Conservation (phyloP, 2,113 vertebrate genomes). For the Sebastes fasciatus region DNA sequence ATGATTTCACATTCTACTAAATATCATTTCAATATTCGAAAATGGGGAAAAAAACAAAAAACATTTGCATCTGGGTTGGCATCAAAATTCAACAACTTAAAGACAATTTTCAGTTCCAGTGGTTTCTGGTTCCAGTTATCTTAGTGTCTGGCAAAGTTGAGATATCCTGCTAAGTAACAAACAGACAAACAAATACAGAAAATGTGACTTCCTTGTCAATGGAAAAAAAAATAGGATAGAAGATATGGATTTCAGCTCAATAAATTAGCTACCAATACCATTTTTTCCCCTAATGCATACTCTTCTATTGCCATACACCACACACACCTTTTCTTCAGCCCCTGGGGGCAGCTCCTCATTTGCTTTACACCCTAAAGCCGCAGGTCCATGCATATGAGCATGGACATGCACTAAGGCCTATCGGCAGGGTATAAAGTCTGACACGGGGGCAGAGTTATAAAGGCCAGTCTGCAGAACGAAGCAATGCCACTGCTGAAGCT, state of each 20-base stretch:
- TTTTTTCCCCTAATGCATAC: not conserved
- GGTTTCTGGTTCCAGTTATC: too few relatives aligned
- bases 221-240: not conserved
- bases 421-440: conserved; percentile 13
- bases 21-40: too few relatives aligned
- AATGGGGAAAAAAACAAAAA: too few relatives aligned
- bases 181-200: not conserved
- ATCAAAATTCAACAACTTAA: not conserved
- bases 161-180: too few relatives aligned
- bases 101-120: not conserved
- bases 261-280: not conserved
- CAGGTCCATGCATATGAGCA: not conserved
- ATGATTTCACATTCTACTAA: too few relatives aligned
- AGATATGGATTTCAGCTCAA: not conserved
- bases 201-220: not conserved
- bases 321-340: not conserved
- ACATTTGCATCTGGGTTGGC: not conserved
- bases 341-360: not conserved
- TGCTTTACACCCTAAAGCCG: not conserved
- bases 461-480: not conserved
- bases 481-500: conserved; percentile 54
- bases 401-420: not conserved
- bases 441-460: not conserved
- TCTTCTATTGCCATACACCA: not conserved
- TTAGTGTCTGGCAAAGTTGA: too few relatives aligned